These are phyloP conservation scores for Ptilodon capucinus DNA, from an alignment of 2,888 invertebrate species.

Conservation along the genomic window DNA sequence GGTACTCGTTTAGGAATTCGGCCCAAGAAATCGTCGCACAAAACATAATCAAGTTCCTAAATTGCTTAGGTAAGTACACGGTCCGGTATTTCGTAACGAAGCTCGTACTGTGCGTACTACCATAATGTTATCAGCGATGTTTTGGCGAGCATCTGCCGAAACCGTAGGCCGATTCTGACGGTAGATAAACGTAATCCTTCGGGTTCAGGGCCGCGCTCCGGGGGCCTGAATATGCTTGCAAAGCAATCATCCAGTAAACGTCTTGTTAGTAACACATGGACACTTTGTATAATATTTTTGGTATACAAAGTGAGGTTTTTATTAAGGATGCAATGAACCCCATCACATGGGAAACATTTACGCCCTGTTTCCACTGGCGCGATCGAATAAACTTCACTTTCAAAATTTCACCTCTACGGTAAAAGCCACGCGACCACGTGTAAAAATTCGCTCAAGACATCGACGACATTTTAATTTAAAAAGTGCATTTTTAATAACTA, in stretches of 20 bases:
- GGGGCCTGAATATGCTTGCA: slow-evolving; percentile 41
- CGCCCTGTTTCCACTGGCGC: too few species aligned
- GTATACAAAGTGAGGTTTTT: slow-evolving; percentile 43
- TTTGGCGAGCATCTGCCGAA: slow-evolving; percentile 74
- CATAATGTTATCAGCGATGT: slow-evolving; percentile 57
- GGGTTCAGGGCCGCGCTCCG: slow-evolving; percentile 65
- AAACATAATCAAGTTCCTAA: background rate
- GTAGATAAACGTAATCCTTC: slow-evolving; percentile 61
- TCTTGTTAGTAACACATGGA: slow-evolving; percentile 43
- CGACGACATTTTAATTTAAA: too few species aligned
- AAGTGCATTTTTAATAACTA: too few species aligned
- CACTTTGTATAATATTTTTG: slow-evolving; percentile 37
- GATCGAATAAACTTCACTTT: too few species aligned
- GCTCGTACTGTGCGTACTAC: slow-evolving; percentile 21
- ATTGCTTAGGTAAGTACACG: slow-evolving; percentile 1
- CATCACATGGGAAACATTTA: slow-evolving; percentile 49
- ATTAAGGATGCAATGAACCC: slow-evolving; percentile 49
- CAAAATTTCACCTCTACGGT: too few species aligned
- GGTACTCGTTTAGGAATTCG: background rate
- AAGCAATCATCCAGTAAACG: slow-evolving; percentile 52
- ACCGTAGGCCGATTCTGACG: slow-evolving; percentile 56
- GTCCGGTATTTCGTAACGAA: slow-evolving; percentile 12
- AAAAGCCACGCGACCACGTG: too few species aligned
- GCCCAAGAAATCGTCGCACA: background rate
- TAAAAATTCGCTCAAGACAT: too few species aligned